Conservation (phyloP, 2,113 vertebrate species). For the Pleuronectes platessa region DNA sequence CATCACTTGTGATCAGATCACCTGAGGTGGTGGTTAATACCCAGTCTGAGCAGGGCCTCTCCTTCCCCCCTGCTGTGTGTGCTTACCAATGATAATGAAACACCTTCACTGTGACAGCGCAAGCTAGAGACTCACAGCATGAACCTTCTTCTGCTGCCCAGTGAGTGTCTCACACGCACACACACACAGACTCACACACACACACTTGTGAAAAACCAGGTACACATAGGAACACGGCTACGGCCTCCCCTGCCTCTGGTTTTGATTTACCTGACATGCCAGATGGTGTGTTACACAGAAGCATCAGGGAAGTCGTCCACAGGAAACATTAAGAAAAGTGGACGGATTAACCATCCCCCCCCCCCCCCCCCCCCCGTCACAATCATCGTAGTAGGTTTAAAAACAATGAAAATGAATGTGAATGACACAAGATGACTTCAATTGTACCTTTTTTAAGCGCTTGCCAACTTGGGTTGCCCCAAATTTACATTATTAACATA, state of each 20-base stretch:
- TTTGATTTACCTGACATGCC: background rate
- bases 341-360: background rate
- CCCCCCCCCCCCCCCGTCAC: background rate
- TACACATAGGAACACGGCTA: background rate
- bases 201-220: background rate
- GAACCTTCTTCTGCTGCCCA: slow-evolving; percentile 36
- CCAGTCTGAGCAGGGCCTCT: background rate
- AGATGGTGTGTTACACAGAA: background rate
- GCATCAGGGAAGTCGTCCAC: background rate
- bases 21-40: background rate
- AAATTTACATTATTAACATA: background rate
- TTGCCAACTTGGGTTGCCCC: background rate
- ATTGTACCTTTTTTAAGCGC: background rate
- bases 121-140: slow-evolving; percentile 54
- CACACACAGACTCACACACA: background rate
- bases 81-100: slow-evolving; percentile 78
- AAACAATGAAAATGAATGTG: background rate
- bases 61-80: slow-evolving; percentile 51
- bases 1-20: background rate
- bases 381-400: too few species aligned
- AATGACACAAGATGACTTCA: background rate
- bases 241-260: background rate
- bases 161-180: slow-evolving; percentile 14
- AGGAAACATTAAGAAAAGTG: background rate
- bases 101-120: slow-evolving; percentile 63